phyloP scores from a whole-genome alignment of 1,140 invertebrate species.

The Camponotus pennsylvanicus region DNA sequence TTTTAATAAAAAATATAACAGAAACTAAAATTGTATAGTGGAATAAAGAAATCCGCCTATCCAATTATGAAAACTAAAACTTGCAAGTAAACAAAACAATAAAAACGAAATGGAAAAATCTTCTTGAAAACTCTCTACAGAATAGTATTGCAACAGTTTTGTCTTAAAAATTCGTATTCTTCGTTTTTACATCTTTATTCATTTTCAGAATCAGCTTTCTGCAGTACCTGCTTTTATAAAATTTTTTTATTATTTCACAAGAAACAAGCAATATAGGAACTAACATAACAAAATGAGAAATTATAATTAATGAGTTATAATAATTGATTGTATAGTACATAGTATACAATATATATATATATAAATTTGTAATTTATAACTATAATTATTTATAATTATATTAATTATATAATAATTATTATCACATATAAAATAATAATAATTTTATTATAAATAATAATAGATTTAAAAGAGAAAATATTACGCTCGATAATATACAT shows the following conservation, averaged over 20 bases:
- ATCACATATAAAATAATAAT: too few relatives aligned
- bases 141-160: too few relatives aligned
- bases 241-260: not conserved
- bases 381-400: too few relatives aligned
- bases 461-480: not conserved
- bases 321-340: not conserved
- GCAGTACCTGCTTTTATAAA: not conserved
- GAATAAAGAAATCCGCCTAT: not conserved
- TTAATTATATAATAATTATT: too few relatives aligned
- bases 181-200: not conserved
- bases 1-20: not conserved
- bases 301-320: not conserved
- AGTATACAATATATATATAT: too few relatives aligned
- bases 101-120: too few relatives aligned
- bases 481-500: too few relatives aligned
- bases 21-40: not conserved
- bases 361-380: too few relatives aligned
- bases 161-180: not conserved
- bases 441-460: too few relatives aligned
- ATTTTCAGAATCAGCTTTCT: not conserved
- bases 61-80: not conserved
- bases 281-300: not conserved
- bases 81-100: too few relatives aligned
- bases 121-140: too few relatives aligned
- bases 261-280: not conserved